Evolutionary conservation across 2,797 vertebrate species (phyloP).

Genomic region (Pempheris klunzingeri): DNA sequence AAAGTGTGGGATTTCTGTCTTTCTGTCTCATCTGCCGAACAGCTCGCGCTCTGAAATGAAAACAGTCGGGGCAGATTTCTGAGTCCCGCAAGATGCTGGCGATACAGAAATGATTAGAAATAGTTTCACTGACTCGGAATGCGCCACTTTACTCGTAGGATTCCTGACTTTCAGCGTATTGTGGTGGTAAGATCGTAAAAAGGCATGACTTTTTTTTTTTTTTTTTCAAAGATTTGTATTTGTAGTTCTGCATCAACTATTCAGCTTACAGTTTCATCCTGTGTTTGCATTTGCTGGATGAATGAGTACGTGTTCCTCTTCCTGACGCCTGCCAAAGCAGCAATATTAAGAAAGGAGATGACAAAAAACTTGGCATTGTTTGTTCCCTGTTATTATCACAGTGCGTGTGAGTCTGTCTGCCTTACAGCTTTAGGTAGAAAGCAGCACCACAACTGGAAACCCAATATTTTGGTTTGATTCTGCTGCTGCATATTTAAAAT

Average conservation of each 20-base stretch:
- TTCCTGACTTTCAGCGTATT: not conserved
- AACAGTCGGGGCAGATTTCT: constrained; percentile 6
- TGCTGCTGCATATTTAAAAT: no score
- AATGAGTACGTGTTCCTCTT: not conserved
- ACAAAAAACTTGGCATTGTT: not conserved
- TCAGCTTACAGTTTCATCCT: not conserved
- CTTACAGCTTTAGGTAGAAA: no score
- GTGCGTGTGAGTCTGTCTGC: no score
- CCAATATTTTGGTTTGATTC: no score
- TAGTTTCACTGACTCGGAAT: constrained; percentile 20
- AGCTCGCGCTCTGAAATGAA: constrained; percentile 16
- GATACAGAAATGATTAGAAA: not conserved
- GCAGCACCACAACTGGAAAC: no score
- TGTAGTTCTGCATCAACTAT: not conserved
- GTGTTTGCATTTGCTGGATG: constrained; percentile 10
- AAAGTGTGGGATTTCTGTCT: constrained; percentile 47
- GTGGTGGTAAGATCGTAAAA: not conserved
- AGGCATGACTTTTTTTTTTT: not conserved
- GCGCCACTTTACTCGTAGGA: constrained; percentile 14
- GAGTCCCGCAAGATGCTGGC: constrained; percentile 1
- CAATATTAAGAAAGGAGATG: not conserved
- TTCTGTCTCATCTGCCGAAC: constrained; percentile 52
- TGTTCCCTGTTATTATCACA: not conserved
- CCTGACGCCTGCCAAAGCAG: not conserved
- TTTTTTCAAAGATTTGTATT: not conserved